Base-by-base conservation (phyloP, 1,140 invertebrate species). In the Gerris buenoi region DNA sequence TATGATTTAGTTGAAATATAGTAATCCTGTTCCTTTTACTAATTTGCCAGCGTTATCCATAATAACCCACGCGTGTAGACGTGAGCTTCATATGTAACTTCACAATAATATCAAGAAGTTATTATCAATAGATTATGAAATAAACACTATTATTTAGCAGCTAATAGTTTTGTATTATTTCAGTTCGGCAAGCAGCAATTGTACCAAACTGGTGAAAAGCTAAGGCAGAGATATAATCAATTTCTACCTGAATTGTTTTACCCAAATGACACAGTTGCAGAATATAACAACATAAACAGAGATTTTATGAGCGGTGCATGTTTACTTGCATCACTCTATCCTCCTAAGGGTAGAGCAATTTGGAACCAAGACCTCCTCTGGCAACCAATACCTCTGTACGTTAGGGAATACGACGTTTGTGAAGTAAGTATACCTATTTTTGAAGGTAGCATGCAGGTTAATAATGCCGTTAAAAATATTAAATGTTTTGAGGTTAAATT, bases 271-370 rank as follows among this genome's bases (percentile, higher is more conserved):
- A 80, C 92, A 27, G 80, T 78, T 68, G 81, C 91, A 0, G 76
- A 83, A 18, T 92, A 89, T 74, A 93, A 90, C 72, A 87, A 88
- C 72, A 80, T 82, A 3, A 87, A 92, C 68, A 80, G 93, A 58
- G 92, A 90, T 73, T 77, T 93, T 68, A 93, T 92, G 87, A 95
- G 91, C 75, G 90, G 89, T 0, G 84, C 88, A 73, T 81, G 85
- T 56, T 81, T 94, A 65, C 79, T 95, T 25, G 90, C 92, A 5
- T 91, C 89, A 27, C 77, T 96, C 33, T 95, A 86, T 78, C 88
- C 87, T 25, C 91, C 92, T 0, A 75, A 76, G 25, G 77, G 81
- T 13, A 77, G 83, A 25, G 85, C 90, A 73, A 78, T 83, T 67
- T 93, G 92, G 83, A 82, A 90, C 72, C 75, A 80, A 0, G 78